Conservation (phyloP, 1,140 invertebrate genomes). For the Ceratosolen solmsi region DNA sequence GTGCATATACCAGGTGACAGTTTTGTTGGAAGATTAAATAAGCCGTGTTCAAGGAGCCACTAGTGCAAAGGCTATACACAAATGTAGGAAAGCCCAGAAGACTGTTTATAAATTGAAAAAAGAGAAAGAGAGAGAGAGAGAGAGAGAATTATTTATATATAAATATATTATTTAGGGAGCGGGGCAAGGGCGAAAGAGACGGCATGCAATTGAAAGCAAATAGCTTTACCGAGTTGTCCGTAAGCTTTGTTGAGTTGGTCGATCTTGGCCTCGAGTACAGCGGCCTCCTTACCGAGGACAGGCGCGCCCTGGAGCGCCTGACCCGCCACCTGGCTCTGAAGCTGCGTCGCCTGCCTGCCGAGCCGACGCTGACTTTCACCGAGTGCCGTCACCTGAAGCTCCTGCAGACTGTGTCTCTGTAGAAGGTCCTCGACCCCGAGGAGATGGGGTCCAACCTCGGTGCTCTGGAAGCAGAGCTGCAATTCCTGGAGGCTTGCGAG, state of each 20-base stretch:
- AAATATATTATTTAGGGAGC: no score
- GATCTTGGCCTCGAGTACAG: constrained; percentile 80
- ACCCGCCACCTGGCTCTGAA: constrained; percentile 35
- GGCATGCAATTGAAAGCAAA: no score
- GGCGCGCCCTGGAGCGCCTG: constrained; percentile 29
- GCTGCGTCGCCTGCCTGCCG: constrained; percentile 78
- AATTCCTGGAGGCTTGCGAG: constrained; percentile 86
- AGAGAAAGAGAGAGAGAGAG: no score
- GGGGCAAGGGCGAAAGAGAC: no score
- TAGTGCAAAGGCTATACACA: no score
- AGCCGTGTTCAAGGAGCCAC: no score
- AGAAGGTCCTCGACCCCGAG: constrained; percentile 94
- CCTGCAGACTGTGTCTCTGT: constrained; percentile 82
- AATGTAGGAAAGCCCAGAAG: no score
- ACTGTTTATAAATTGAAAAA: no score
- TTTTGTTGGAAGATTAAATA: no score
- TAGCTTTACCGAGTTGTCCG: constrained; percentile 40
- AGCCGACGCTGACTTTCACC: constrained; percentile 88
- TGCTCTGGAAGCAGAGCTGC: constrained; percentile 86
- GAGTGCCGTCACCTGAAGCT: constrained; percentile 87
- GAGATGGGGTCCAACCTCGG: constrained; percentile 92
- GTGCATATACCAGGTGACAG: no score
- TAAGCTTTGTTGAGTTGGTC: constrained; percentile 80
- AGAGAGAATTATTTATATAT: no score
- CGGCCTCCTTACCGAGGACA: constrained; percentile 74